Percentiles rank a stretch among this genome's conserved stretches.
Evolutionary conservation across 2,113 vertebrate species (phyloP).

Genomic region (Chamaetylas fuelleborni): DNA sequence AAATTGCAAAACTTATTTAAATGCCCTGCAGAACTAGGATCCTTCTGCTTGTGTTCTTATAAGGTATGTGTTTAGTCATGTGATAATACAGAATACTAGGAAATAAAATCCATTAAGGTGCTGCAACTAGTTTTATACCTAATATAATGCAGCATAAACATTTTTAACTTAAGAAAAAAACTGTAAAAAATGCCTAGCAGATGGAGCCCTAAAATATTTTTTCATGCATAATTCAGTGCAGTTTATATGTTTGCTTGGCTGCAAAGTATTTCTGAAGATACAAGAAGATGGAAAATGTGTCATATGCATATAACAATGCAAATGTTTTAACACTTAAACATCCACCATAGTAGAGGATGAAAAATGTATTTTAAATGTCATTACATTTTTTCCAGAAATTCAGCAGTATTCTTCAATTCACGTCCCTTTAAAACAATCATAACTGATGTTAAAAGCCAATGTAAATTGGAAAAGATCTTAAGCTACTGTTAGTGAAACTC

Average conservation of each 20-base stretch:
- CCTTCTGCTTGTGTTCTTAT: background rate
- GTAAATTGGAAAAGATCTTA: conserved; percentile 10
- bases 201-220: conserved; percentile 10
- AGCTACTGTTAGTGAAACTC: background rate
- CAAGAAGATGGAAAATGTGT: background rate
- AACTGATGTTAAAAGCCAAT: conserved; percentile 36
- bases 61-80: background rate
- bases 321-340: background rate
- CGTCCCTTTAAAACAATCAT: background rate
- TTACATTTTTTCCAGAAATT: background rate
- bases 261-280: conserved; percentile 1
- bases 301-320: background rate
- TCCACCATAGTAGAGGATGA: background rate
- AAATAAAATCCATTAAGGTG: background rate
- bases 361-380: background rate
- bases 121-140: background rate
- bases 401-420: background rate
- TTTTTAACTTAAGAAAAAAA: conserved; percentile 4
- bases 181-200: background rate
- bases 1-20: background rate
- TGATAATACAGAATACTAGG: background rate
- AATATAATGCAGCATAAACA: background rate
- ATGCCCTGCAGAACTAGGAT: background rate
- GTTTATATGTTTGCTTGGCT: background rate
- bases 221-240: conserved; percentile 30